phyloP scores from a whole-genome alignment of 2,888 invertebrate genomes.

The Mythimna pallens region DNA sequence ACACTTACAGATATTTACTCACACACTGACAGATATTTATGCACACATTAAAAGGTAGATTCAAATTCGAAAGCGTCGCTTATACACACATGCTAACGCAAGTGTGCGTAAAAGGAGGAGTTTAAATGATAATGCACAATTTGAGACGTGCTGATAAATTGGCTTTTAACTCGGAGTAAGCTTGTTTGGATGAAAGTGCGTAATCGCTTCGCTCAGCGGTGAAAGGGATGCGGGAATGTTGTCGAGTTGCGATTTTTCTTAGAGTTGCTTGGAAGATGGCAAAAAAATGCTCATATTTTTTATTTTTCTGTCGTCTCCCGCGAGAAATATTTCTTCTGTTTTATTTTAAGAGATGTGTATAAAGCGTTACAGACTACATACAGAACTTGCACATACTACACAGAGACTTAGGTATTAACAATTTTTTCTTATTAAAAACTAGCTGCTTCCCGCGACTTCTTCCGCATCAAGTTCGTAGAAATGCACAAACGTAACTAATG shows the following conservation, averaged over 20 bases:
- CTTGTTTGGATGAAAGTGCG: slow-evolving; percentile 58
- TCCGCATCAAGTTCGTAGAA: too few species aligned
- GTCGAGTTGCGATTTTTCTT: slow-evolving; percentile 45
- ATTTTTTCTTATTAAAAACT: too few species aligned
- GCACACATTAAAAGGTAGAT: slow-evolving; percentile 27
- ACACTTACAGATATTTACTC: slow-evolving; percentile 8
- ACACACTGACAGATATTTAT: slow-evolving; percentile 15
- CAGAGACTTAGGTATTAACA: too few species aligned
- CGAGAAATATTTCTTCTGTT: not conserved
- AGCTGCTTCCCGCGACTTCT: too few species aligned
- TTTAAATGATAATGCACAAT: slow-evolving; percentile 64
- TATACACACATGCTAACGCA: slow-evolving; percentile 9
- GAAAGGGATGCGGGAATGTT: slow-evolving; percentile 54
- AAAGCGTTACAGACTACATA: not conserved
- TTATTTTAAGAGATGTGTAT: not conserved
- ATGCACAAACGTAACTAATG: too few species aligned
- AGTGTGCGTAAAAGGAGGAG: slow-evolving; percentile 21
- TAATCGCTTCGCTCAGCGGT: slow-evolving; percentile 52
- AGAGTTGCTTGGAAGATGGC: slow-evolving; percentile 29
- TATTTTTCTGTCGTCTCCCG: not conserved
- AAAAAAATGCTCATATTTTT: slow-evolving; percentile 37
- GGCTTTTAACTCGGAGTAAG: slow-evolving; percentile 64
- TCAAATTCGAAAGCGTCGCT: slow-evolving; percentile 26
- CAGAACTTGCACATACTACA: too few species aligned
- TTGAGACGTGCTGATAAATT: slow-evolving; percentile 61